Evolutionary conservation across 2,888 invertebrate species (phyloP).

Genomic region (Chloroclystis v-ata): DNA sequence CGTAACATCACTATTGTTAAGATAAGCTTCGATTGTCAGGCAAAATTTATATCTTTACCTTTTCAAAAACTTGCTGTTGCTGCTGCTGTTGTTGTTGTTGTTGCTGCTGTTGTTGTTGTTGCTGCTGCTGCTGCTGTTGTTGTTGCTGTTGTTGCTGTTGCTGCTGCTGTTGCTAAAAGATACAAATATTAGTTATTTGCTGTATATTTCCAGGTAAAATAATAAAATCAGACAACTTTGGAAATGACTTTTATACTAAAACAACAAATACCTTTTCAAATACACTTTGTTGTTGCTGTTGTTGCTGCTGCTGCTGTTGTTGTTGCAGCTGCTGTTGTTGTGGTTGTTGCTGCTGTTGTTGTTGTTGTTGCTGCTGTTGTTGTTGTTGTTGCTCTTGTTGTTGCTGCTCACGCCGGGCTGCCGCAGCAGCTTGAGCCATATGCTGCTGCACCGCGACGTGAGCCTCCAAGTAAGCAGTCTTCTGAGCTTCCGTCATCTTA

Average conservation of each 20-base stretch:
- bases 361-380: slow-evolving; percentile 37
- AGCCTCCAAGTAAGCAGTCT: slow-evolving; percentile 85
- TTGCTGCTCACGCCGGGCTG: slow-evolving; percentile 71
- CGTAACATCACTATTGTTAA: slow-evolving; percentile 25
- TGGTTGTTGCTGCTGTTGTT: slow-evolving; percentile 53
- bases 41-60: slow-evolving; percentile 13
- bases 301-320: slow-evolving; percentile 38
- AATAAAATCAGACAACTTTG: too few species aligned
- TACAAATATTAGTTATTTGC: neutral
- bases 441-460: slow-evolving; percentile 87
- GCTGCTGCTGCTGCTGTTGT: slow-evolving; percentile 33
- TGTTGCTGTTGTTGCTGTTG: slow-evolving; percentile 41
- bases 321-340: slow-evolving; percentile 43
- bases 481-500: slow-evolving; percentile 86
- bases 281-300: slow-evolving; percentile 26
- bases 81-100: slow-evolving; percentile 55
- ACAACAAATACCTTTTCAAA: slow-evolving; percentile 39
- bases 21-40: neutral
- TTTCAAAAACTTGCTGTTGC: slow-evolving; percentile 55
- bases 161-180: slow-evolving; percentile 39
- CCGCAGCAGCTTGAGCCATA: slow-evolving; percentile 84
- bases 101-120: slow-evolving; percentile 39
- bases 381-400: slow-evolving; percentile 63
- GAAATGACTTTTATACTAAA: too few species aligned
- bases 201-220: too few species aligned